A percentile compares a stretch with the other conserved stretches of the same genome.
phyloP scores from a whole-genome alignment of 2,888 invertebrate genomes.

The Gnatocerus cornutus region DNA sequence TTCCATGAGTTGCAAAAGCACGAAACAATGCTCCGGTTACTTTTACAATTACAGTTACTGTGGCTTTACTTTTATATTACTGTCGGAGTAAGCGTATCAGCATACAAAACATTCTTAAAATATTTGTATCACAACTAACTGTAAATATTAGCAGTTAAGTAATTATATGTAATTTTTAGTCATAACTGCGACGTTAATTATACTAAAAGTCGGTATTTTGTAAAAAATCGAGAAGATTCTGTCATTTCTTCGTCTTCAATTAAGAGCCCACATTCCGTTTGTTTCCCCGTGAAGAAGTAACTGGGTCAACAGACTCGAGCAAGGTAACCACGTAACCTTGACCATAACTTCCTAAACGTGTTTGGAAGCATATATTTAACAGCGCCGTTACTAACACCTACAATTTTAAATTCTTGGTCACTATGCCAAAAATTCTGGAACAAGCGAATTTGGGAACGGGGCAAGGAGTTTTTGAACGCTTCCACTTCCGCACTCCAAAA shows the following conservation, averaged over 20 bases:
- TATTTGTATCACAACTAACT: slow-evolving; percentile 29
- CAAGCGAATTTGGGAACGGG: not conserved
- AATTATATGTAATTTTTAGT: slow-evolving; percentile 8
- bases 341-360: slow-evolving; percentile 53
- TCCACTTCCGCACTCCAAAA: no score
- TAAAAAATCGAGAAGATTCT: no score
- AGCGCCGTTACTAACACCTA: slow-evolving; percentile 52
- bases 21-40: slow-evolving; percentile 18
- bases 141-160: slow-evolving; percentile 14
- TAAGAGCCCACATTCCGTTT: slow-evolving; percentile 19
- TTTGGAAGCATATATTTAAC: slow-evolving; percentile 49
- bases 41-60: slow-evolving; percentile 37
- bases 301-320: slow-evolving; percentile 59
- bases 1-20: slow-evolving; percentile 9
- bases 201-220: no score
- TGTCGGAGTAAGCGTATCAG: not conserved
- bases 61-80: slow-evolving; percentile 5
- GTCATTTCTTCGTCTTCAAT: not conserved
- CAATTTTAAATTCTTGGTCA: slow-evolving; percentile 46
- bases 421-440: slow-evolving; percentile 21
- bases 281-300: slow-evolving; percentile 42
- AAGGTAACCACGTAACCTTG: slow-evolving; percentile 63
- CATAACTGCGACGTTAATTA: not conserved
- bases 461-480: no score
- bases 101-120: slow-evolving; percentile 19